These are phyloP conservation scores for Crax fasciolata DNA, from an alignment of 2,797 vertebrate species.

Conservation along the genomic window DNA sequence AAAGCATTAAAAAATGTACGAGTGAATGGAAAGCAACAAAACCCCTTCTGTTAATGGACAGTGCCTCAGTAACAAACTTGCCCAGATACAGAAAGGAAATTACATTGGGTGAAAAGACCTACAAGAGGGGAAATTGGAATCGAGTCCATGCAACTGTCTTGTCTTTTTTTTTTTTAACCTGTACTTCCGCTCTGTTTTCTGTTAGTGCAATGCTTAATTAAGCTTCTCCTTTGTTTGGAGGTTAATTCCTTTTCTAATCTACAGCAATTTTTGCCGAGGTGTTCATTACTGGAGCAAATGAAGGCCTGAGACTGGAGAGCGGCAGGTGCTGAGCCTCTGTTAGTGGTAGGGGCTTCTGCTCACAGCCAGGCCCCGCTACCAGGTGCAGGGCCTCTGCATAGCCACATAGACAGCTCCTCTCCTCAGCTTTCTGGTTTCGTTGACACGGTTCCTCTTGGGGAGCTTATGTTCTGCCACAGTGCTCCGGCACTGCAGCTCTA, in stretches of 20 bases:
- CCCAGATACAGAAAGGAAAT: slow-evolving; percentile 47
- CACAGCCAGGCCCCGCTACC: accelerated
- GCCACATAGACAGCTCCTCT: not conserved
- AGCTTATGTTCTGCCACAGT: not conserved
- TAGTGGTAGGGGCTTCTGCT: not conserved
- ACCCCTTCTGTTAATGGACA: not conserved
- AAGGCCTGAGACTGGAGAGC: slow-evolving; percentile 24
- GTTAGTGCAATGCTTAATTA: slow-evolving; percentile 17
- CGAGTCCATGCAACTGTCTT: slow-evolving; percentile 33
- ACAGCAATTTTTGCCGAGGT: slow-evolving; percentile 45
- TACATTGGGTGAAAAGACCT: slow-evolving; percentile 47
- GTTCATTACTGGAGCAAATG: slow-evolving; percentile 1
- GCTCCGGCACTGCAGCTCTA: not conserved
- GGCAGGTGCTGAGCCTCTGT: not conserved
- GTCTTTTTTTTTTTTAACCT: not conserved
- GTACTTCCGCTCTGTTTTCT: slow-evolving; percentile 30
- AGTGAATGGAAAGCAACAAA: slow-evolving; percentile 39
- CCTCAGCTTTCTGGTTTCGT: not conserved
- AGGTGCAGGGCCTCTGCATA: not conserved
- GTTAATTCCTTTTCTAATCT: slow-evolving; percentile 59
- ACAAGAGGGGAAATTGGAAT: slow-evolving; percentile 22
- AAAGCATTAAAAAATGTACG: slow-evolving; percentile 39
- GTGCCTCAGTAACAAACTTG: not conserved
- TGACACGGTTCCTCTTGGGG: not conserved
- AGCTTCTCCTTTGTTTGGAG: slow-evolving; percentile 48